Evolutionary conservation across 2,113 vertebrate species (phyloP).

Genomic region (Trogon surrucura): DNA sequence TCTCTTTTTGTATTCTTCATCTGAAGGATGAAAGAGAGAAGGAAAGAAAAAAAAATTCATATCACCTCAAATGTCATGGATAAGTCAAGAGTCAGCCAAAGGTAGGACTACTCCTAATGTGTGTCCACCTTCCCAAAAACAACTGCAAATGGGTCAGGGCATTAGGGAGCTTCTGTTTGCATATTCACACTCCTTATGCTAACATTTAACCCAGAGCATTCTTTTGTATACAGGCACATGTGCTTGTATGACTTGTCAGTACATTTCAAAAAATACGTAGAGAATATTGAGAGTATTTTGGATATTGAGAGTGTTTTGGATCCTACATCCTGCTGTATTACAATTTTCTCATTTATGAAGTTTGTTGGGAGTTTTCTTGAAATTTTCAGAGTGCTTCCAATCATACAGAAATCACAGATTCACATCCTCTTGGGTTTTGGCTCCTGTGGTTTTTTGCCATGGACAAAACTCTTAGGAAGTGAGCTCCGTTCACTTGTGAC

Average conservation of each 20-base stretch:
- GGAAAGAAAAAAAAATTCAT: not conserved
- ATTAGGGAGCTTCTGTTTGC: not conserved
- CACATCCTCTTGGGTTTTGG: rapidly evolving
- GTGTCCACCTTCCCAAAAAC: not conserved
- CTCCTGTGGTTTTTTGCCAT: rapidly evolving
- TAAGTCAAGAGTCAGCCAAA: not conserved
- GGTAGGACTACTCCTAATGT: not conserved
- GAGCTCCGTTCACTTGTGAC: not conserved
- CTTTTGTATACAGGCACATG: not conserved
- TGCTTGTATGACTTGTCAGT: not conserved
- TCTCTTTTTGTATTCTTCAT: not conserved
- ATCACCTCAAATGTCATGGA: not conserved
- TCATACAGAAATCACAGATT: not conserved
- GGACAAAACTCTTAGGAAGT: not conserved
- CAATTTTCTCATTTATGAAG: not conserved
- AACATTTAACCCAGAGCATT: not conserved
- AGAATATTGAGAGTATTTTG: not conserved
- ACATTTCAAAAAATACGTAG: not conserved
- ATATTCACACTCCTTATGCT: rapidly evolving
- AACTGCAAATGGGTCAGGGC: rapidly evolving
- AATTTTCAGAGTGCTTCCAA: not conserved
- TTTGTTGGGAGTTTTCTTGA: not conserved
- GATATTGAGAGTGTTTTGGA: too few species aligned
- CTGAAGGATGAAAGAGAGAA: not conserved
- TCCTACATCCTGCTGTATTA: not conserved